A percentile compares a stretch with the other conserved stretches of the same genome.
These are phyloP conservation scores for Erythrolamprus reginae DNA, from an alignment of 2,113 vertebrate species.

Conservation along the genomic window DNA sequence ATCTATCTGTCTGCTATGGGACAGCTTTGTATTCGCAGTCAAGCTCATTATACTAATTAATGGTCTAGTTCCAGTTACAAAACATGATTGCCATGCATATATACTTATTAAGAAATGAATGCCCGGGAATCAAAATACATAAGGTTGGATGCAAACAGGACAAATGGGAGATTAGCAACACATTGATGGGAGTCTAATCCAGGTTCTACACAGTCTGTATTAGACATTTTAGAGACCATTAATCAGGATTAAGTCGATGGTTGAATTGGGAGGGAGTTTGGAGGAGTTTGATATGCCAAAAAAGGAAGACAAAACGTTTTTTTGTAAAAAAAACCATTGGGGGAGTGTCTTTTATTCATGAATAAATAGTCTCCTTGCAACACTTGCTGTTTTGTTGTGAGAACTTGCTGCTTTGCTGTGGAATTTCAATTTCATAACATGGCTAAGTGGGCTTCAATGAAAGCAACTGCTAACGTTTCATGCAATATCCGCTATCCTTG, in stretches of 20 bases:
- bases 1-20: background rate
- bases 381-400: background rate
- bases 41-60: background rate
- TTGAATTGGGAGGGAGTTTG: background rate
- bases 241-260: background rate
- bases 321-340: background rate
- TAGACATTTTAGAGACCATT: background rate
- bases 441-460: background rate
- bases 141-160: background rate
- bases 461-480: background rate
- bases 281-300: background rate
- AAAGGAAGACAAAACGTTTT: background rate
- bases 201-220: background rate
- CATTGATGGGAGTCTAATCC: background rate
- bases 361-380: conserved; percentile 33
- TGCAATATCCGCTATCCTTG: background rate
- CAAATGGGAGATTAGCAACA: background rate
- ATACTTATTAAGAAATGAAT: background rate
- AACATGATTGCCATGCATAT: background rate
- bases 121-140: background rate
- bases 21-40: background rate
- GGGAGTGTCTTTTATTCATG: conserved; percentile 11
- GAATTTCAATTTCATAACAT: background rate
- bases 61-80: background rate
- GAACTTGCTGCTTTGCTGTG: conserved; percentile 39